Evolutionary conservation across 2,113 vertebrate genomes (phyloP).

Genomic region (Amia ocellicauda): DNA sequence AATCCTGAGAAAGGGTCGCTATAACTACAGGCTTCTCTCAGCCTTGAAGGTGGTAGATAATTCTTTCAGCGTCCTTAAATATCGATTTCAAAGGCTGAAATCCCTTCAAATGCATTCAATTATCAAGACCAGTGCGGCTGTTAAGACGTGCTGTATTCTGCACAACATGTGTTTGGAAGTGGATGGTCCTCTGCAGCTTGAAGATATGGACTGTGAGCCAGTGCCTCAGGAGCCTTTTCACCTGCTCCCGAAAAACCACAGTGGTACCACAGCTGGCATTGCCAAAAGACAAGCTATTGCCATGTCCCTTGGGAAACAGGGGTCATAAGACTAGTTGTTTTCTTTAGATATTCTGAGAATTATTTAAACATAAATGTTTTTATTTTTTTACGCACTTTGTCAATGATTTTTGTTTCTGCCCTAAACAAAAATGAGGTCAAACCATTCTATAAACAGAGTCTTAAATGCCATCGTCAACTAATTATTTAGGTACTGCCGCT

Average conservation of each 20-base stretch:
- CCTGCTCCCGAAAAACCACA: slow-evolving; percentile 28
- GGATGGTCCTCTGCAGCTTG: neutral
- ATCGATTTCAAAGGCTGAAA: slow-evolving; percentile 23
- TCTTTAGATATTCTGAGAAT: neutral
- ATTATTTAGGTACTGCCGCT: too few species aligned
- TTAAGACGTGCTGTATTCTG: slow-evolving; percentile 35
- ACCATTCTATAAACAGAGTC: too few species aligned
- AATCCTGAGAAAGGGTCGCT: slow-evolving; percentile 25
- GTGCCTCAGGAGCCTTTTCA: slow-evolving; percentile 23
- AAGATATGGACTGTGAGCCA: slow-evolving; percentile 5
- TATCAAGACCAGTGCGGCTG: slow-evolving; percentile 15
- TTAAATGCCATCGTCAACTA: too few species aligned
- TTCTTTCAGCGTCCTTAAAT: slow-evolving; percentile 20
- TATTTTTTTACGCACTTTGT: neutral
- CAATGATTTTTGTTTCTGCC: too few species aligned
- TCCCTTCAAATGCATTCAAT: slow-evolving; percentile 25
- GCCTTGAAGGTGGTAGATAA: slow-evolving; percentile 19
- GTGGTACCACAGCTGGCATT: slow-evolving; percentile 33
- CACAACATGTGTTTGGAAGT: slow-evolving; percentile 34
- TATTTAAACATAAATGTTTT: neutral
- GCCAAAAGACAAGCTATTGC: slow-evolving; percentile 36
- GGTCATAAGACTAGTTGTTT: slow-evolving; percentile 8
- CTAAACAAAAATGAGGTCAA: too few species aligned
- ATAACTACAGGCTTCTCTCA: slow-evolving; percentile 28
- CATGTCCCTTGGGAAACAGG: slow-evolving; percentile 22